Percentiles rank a stretch among this genome's conserved stretches.
These are phyloP conservation scores for Aldabrachelys gigantea DNA, from an alignment of 2,113 vertebrate genomes.

Conservation along the genomic window DNA sequence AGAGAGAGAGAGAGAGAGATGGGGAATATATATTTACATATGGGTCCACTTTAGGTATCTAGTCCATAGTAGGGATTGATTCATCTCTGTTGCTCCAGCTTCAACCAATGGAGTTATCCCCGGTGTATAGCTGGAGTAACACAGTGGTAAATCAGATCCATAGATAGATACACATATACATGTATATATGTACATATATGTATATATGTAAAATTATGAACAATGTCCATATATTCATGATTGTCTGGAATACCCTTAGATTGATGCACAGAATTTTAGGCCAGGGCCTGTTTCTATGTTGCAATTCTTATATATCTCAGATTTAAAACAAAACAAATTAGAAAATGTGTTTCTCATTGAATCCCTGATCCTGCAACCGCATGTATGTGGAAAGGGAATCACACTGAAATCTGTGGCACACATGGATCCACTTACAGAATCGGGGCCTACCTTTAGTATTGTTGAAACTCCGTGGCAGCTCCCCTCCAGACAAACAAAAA, in stretches of 20 bases:
- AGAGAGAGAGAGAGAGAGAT: background rate
- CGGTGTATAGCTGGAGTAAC: background rate
- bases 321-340: slow-evolving; percentile 24
- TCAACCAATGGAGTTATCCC: background rate
- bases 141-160: background rate
- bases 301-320: background rate
- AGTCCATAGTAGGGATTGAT: background rate
- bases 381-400: background rate
- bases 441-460: background rate
- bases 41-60: background rate
- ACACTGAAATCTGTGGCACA: background rate
- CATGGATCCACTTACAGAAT: background rate
- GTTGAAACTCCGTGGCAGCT: background rate
- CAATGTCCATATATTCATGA: slow-evolving; percentile 42
- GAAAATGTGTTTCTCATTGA: slow-evolving; percentile 5
- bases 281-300: slow-evolving; percentile 49
- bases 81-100: slow-evolving; percentile 12
- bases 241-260: slow-evolving; percentile 56
- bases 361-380: slow-evolving; percentile 7
- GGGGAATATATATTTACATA: background rate
- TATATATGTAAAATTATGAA: slow-evolving; percentile 70
- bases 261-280: slow-evolving; percentile 56
- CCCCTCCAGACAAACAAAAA: background rate
- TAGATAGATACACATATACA: background rate
- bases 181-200: slow-evolving; percentile 61